Conservation (phyloP, 2,113 vertebrate species). For the Podarcis raffonei region DNA sequence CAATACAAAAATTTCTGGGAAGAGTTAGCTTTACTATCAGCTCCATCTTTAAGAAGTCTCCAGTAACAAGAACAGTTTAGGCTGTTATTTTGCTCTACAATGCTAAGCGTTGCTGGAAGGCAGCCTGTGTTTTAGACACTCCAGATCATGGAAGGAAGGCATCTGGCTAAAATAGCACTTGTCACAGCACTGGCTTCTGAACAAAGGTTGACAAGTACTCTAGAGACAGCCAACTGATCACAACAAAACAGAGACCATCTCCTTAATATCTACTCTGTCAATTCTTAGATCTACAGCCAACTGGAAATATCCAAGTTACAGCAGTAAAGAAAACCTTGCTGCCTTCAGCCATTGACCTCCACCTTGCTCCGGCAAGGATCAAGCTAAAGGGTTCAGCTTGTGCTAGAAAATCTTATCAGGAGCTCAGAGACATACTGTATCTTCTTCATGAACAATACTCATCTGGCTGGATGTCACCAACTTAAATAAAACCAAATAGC, state of each 20-base stretch:
- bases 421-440: background rate
- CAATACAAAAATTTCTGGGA: background rate
- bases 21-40: background rate
- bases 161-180: background rate
- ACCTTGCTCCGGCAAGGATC: background rate
- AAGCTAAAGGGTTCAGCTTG: background rate
- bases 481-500: background rate
- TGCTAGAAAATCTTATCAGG: background rate
- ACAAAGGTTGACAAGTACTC: background rate
- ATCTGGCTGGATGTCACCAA: background rate
- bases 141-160: background rate
- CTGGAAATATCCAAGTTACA: too few species aligned
- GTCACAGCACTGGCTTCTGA: background rate
- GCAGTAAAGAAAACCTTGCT: background rate
- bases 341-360: background rate
- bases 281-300: background rate
- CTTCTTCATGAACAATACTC: background rate
- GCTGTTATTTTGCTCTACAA: slow-evolving; percentile 5
- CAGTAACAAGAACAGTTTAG: background rate
- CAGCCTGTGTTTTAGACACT: background rate
- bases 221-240: background rate
- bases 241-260: background rate
- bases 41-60: background rate
- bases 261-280: background rate
- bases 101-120: background rate